A percentile compares a stretch with the other conserved stretches of the same genome.
Conservation (phyloP, 2,113 vertebrate genomes). For the Chauna torquata region DNA sequence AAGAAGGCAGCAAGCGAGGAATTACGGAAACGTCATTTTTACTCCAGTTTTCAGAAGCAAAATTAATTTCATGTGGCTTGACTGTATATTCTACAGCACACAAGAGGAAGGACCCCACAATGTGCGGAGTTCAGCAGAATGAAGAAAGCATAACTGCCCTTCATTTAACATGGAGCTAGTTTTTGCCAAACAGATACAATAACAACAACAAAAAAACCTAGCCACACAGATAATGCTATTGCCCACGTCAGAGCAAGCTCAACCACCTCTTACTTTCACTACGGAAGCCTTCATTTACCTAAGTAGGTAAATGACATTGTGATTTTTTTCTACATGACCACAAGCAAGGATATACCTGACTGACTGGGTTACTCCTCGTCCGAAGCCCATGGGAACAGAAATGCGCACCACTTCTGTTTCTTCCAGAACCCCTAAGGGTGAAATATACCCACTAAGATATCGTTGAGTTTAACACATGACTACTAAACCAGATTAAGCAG, state of each 20-base stretch:
- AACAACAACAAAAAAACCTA: background rate
- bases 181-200: background rate
- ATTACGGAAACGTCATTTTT: background rate
- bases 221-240: background rate
- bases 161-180: background rate
- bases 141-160: background rate
- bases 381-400: background rate
- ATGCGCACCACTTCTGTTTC: background rate
- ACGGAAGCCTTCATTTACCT: background rate
- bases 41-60: background rate
- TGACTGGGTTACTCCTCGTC: background rate
- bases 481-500: background rate
- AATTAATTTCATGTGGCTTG: background rate
- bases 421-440: background rate
- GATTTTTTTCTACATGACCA: background rate
- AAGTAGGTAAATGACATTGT: background rate
- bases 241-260: background rate
- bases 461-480: background rate
- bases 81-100: background rate
- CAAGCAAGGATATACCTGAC: background rate
- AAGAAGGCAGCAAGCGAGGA: background rate
- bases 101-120: background rate
- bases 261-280: background rate
- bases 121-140: background rate
- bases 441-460: fast-evolving